Conservation (phyloP, 2,888 invertebrate genomes). For the Pseudococcus longispinus region DNA sequence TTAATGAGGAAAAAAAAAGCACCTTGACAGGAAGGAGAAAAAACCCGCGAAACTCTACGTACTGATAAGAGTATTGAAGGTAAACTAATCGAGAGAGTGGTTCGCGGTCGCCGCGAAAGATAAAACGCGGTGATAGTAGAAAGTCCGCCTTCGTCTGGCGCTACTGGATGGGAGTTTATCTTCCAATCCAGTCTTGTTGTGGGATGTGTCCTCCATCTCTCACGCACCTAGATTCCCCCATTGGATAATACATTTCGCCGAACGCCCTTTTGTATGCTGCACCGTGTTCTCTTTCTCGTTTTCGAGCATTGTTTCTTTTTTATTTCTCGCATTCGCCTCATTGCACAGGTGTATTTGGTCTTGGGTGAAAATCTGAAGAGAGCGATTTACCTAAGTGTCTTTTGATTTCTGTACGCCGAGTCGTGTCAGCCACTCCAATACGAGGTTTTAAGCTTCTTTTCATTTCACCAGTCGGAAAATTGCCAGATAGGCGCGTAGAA, state of each 20-base stretch:
- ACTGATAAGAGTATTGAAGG: conserved; percentile 43
- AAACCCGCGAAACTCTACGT: conserved; percentile 28
- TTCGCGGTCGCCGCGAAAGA: conserved; percentile 19
- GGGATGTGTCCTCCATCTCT: conserved; percentile 55
- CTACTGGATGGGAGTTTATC: conserved; percentile 55
- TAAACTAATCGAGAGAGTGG: conserved; percentile 45
- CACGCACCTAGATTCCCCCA: conserved; percentile 49
- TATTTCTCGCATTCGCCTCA: background rate
- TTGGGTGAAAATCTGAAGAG: background rate
- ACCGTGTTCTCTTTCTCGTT: background rate
- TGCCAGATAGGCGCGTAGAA: background rate
- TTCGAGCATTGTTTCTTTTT: conserved; percentile 26
- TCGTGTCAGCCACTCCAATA: background rate
- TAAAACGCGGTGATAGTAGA: conserved; percentile 54
- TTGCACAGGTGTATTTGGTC: background rate
- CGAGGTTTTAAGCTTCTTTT: background rate
- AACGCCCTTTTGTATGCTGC: conserved; percentile 42
- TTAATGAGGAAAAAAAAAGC: background rate
- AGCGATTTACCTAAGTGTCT: background rate
- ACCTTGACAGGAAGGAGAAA: background rate
- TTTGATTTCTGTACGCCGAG: background rate
- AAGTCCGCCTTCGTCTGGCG: conserved; percentile 56
- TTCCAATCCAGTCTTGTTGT: conserved; percentile 56
- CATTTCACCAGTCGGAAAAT: too few relatives aligned
- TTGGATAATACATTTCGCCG: conserved; percentile 53